Conservation (phyloP, 2,113 vertebrate genomes). For the Clarias magur region DNA sequence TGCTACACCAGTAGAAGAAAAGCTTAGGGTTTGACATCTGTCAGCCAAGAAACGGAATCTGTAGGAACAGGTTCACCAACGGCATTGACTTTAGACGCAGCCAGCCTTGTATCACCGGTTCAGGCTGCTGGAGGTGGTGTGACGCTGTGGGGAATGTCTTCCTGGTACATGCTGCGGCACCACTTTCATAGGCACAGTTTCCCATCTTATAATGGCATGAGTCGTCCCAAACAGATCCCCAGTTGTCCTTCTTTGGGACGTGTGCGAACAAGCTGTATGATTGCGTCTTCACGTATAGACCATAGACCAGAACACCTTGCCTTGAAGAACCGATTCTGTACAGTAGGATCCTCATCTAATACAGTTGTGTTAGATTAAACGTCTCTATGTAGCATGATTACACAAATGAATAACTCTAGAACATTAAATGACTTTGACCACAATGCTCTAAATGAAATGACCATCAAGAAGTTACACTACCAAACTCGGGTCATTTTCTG, state of each 20-base stretch:
- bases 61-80: not conserved
- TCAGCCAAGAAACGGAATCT: too few relatives aligned
- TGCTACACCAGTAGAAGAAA: not conserved
- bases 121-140: not conserved
- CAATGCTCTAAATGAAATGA: constrained; percentile 12
- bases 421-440: not conserved
- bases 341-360: too few relatives aligned
- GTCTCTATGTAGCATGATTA: not conserved
- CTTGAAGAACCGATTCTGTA: not conserved
- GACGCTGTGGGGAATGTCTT: not conserved
- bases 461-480: not conserved
- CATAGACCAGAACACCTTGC: not conserved
- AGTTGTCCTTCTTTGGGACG: not conserved
- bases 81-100: not conserved
- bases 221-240: not conserved
- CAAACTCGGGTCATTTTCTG: not conserved
- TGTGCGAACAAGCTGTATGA: not conserved
- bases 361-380: not conserved
- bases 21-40: not conserved
- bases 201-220: not conserved
- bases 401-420: not conserved
- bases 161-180: not conserved
- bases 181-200: not conserved
- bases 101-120: not conserved
- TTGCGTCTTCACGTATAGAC: not conserved